A percentile compares a stretch with the other conserved stretches of the same genome.
Evolutionary conservation across 1,140 invertebrate genomes (phyloP).

Genomic region (Drosophila dunni): DNA sequence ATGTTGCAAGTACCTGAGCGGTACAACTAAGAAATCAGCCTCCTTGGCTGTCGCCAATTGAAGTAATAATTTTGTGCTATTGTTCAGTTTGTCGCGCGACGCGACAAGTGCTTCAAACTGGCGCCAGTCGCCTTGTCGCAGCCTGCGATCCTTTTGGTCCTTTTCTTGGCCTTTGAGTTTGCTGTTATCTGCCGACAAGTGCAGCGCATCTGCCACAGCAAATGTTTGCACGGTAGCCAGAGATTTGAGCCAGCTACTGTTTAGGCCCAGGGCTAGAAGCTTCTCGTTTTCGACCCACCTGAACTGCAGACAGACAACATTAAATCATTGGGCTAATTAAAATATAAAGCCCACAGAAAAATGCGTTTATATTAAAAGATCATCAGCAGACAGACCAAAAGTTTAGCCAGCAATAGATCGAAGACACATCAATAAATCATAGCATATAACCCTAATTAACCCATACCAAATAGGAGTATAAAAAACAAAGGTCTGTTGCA

Average conservation of each 20-base stretch:
- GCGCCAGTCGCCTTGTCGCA: constrained; percentile 47
- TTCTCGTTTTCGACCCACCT: not conserved
- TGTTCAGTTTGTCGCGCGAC: constrained; percentile 61
- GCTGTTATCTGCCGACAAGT: constrained; percentile 58
- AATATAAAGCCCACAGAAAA: constrained; percentile 52
- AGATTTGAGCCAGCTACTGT: constrained; percentile 45
- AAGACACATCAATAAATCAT: constrained; percentile 77
- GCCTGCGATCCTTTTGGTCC: constrained; percentile 1
- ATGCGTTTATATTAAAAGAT: constrained; percentile 68
- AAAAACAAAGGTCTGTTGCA: constrained; percentile 13
- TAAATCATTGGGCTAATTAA: constrained; percentile 57
- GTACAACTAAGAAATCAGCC: not conserved
- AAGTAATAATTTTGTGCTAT: constrained; percentile 76
- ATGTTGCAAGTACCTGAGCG: constrained; percentile 46
- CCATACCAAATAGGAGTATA: constrained; percentile 23
- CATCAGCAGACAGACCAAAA: constrained; percentile 49
- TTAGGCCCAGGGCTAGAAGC: not conserved
- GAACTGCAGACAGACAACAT: constrained; percentile 17
- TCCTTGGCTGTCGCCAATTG: constrained; percentile 79
- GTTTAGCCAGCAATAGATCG: constrained; percentile 42
- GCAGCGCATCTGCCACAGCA: constrained; percentile 42
- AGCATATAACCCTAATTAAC: constrained; percentile 72
- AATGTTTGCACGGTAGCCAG: constrained; percentile 62
- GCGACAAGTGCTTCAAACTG: constrained; percentile 68
- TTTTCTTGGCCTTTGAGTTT: constrained; percentile 43